phyloP scores from a whole-genome alignment of 2,113 vertebrate species.

The Morone chrysops region DNA sequence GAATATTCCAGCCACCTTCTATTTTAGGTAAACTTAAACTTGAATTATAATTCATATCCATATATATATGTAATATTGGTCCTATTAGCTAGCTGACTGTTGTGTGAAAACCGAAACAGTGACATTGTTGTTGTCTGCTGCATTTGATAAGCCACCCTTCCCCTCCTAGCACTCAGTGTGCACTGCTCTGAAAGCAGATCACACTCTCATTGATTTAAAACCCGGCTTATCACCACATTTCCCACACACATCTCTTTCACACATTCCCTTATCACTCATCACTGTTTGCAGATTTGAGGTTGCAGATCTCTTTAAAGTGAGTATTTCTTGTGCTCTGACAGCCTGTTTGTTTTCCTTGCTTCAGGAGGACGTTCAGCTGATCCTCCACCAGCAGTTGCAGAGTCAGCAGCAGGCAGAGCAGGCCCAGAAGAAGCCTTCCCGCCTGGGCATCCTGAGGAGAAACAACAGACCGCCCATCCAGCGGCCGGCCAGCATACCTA shows the following conservation, averaged over 20 bases:
- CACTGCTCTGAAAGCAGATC: neutral
- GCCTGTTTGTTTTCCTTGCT: neutral
- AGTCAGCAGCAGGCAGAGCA: slow-evolving; percentile 85
- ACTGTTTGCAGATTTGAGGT: too few species aligned
- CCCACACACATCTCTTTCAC: too few species aligned
- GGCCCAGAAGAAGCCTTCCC: slow-evolving; percentile 64
- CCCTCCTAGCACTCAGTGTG: too few species aligned
- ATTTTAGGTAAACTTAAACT: too few species aligned
- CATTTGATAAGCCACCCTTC: too few species aligned
- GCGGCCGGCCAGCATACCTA: slow-evolving; percentile 32
- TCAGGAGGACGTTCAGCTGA: slow-evolving; percentile 87
- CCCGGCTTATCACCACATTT: neutral
- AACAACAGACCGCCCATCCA: slow-evolving; percentile 60
- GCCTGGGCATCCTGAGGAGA: slow-evolving; percentile 75
- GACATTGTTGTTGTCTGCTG: too few species aligned
- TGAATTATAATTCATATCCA: too few species aligned
- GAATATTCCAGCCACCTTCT: too few species aligned
- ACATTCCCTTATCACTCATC: too few species aligned
- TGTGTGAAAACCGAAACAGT: too few species aligned
- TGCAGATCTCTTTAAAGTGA: neutral
- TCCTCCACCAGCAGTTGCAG: slow-evolving; percentile 84
- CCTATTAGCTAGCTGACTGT: too few species aligned
- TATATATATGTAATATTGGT: too few species aligned
- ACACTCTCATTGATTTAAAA: neutral
- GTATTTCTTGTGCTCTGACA: neutral